phyloP scores from a whole-genome alignment of 2,888 invertebrate genomes.

The Thysanoteuthis rhombus region DNA sequence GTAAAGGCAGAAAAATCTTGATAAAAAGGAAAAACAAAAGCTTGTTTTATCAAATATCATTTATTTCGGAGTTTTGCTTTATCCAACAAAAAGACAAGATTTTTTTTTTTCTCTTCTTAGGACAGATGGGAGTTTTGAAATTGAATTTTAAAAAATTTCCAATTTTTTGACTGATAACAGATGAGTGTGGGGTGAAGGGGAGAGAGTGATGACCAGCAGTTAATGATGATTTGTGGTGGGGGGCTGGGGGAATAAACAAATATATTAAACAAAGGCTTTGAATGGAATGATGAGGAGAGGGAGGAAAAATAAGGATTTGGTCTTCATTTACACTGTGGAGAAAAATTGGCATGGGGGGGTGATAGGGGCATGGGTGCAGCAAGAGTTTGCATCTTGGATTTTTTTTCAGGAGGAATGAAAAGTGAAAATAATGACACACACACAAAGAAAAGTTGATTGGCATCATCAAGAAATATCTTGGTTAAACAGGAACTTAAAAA shows the following conservation, averaged over 20 bases:
- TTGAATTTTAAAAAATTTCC: not conserved
- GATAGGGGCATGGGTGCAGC: not conserved
- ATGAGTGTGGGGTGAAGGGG: not conserved
- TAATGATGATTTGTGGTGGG: not conserved
- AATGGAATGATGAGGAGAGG: not conserved
- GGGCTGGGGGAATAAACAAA: not conserved
- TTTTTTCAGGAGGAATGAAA: not conserved
- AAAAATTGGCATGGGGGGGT: not conserved
- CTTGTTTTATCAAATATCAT: conserved; percentile 29
- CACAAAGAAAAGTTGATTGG: not conserved
- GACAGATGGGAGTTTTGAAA: not conserved
- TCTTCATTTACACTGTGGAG: not conserved
- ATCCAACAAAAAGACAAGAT: not conserved
- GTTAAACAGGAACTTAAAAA: not conserved
- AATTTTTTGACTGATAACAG: conserved; percentile 12
- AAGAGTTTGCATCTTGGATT: not conserved
- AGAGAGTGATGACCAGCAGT: not conserved
- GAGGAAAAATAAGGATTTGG: not conserved
- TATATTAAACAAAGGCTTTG: not conserved
- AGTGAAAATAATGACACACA: not conserved
- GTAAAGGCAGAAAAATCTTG: not conserved
- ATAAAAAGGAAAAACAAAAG: not conserved
- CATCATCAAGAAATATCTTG: not conserved
- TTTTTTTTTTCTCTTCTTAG: not conserved
- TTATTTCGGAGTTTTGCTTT: conserved; percentile 23